These are phyloP conservation scores for Poecilia picta DNA, from an alignment of 2,797 vertebrate genomes.

Conservation along the genomic window DNA sequence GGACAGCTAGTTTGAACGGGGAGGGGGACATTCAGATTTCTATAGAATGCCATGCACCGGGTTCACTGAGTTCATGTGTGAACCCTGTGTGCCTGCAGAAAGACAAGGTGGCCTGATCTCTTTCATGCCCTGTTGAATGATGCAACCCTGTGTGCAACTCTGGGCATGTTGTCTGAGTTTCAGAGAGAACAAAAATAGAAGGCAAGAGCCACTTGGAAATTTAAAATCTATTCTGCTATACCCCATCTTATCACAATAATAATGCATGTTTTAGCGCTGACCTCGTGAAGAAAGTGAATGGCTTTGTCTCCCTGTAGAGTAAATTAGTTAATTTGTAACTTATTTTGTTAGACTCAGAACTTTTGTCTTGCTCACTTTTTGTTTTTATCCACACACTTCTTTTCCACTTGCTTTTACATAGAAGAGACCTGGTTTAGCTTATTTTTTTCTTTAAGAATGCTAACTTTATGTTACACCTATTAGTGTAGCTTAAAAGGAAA, in stretches of 20 bases:
- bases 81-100: conserved; percentile 53
- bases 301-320: not conserved
- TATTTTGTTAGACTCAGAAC: not conserved
- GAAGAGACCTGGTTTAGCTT: not conserved
- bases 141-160: conserved; percentile 54
- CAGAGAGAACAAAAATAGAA: conserved; percentile 32
- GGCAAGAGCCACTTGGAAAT: conserved; percentile 2
- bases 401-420: not conserved
- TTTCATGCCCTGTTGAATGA: conserved; percentile 52
- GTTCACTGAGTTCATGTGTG: conserved; percentile 68
- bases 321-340: not conserved
- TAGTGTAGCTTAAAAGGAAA: not conserved
- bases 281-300: conserved; percentile 14
- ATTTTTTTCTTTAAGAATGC: not conserved
- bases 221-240: not conserved
- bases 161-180: conserved; percentile 55
- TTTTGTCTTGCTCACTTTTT: not conserved
- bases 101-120: conserved; percentile 56
- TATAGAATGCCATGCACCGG: conserved; percentile 57
- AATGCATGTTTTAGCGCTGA: conserved; percentile 12
- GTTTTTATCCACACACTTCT: not conserved
- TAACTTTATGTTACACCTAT: not conserved
- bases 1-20: conserved; percentile 53
- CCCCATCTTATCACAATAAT: not conserved
- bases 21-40: conserved; percentile 45